These are phyloP conservation scores for Poeciliopsis presidionis DNA, from an alignment of 2,797 vertebrate species.

Conservation along the genomic window DNA sequence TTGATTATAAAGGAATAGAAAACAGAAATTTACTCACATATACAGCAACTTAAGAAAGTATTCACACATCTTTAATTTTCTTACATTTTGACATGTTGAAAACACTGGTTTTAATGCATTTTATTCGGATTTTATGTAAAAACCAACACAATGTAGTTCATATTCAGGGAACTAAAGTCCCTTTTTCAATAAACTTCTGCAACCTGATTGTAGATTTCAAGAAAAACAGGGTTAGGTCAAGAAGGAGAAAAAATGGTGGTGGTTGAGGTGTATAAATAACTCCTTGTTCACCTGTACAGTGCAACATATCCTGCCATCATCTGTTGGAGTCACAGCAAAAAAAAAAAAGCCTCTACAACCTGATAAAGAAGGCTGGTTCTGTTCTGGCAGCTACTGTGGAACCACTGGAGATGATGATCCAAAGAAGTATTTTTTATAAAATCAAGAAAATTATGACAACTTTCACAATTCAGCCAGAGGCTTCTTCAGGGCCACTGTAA, in stretches of 20 bases:
- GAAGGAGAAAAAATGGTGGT: not conserved
- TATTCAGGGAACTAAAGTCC: not conserved
- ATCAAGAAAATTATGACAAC: not conserved
- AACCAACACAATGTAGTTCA: not conserved
- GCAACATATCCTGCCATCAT: not conserved
- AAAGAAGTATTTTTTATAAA: not conserved
- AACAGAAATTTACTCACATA: not conserved
- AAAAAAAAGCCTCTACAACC: not conserved
- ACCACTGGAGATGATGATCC: not conserved
- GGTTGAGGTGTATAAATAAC: not conserved
- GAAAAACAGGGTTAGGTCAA: not conserved
- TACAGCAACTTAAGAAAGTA: not conserved
- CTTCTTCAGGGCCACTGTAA: not conserved
- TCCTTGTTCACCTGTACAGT: not conserved
- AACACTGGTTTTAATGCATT: not conserved
- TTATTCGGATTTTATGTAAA: not conserved
- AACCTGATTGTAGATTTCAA: not conserved
- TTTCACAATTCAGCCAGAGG: not conserved
- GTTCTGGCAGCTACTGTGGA: not conserved
- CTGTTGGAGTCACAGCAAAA: not conserved
- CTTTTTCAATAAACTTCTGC: not conserved
- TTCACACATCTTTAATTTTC: not conserved
- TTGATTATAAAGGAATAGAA: slow-evolving; percentile 62
- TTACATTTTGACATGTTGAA: not conserved
- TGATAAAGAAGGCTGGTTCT: not conserved